A percentile compares a stretch with the other conserved stretches of the same genome.
These are phyloP conservation scores for Dendrolimus pini DNA, from an alignment of 2,888 invertebrate genomes.

Conservation along the genomic window DNA sequence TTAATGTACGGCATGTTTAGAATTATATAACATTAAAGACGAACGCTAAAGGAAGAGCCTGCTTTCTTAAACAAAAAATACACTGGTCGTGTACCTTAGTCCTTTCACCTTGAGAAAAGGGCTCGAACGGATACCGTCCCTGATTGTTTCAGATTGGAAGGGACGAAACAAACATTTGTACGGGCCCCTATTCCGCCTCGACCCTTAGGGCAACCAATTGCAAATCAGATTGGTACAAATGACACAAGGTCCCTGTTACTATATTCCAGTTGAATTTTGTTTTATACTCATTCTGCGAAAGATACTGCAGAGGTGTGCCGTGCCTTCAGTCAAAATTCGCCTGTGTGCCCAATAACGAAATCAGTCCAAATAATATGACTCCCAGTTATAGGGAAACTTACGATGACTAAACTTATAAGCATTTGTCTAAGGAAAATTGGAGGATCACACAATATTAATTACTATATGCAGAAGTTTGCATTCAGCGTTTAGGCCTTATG, in stretches of 20 bases:
- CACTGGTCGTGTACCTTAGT: neutral
- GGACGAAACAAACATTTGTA: constrained; percentile 26
- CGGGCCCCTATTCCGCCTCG: constrained; percentile 19
- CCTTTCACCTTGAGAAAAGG: constrained; percentile 3
- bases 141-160: constrained; percentile 38
- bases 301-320: too few species aligned
- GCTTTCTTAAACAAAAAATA: neutral
- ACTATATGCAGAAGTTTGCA: too few species aligned
- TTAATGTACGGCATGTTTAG: too few species aligned
- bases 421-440: too few species aligned
- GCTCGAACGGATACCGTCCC: constrained; percentile 17
- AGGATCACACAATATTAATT: too few species aligned
- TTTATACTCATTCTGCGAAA: neutral
- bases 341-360: too few species aligned
- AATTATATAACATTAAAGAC: too few species aligned
- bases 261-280: neutral
- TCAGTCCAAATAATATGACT: too few species aligned
- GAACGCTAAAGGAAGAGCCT: neutral
- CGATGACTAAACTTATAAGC: too few species aligned
- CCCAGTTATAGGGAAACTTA: too few species aligned
- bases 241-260: constrained; percentile 1
- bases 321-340: too few species aligned
- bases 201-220: constrained; percentile 37
- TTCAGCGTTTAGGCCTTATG: too few species aligned
- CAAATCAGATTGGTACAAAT: constrained; percentile 48